A percentile compares a stretch with the other conserved stretches of the same genome.
Evolutionary conservation across 1,140 invertebrate genomes (phyloP).

Genomic region (Riptortus pedestris): DNA sequence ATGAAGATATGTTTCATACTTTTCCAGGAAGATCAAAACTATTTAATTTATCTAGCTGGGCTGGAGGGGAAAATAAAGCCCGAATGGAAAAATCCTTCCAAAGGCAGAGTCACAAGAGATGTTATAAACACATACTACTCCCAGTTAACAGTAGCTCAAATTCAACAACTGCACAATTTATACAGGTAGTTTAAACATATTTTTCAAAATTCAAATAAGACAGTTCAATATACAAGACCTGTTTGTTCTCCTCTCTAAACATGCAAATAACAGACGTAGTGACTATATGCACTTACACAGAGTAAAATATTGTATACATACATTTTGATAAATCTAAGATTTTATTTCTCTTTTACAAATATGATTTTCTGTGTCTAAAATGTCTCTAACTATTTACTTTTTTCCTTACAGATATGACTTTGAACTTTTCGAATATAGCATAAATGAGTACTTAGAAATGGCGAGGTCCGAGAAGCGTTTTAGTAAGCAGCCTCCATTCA

Average conservation of each 20-base stretch:
- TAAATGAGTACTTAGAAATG: slow-evolving; percentile 58
- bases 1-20: no score
- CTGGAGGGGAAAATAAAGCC: slow-evolving; percentile 65
- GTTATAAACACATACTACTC: slow-evolving; percentile 63
- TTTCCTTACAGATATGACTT: slow-evolving; percentile 52
- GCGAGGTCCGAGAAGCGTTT: slow-evolving; percentile 31
- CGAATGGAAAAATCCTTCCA: slow-evolving; percentile 69
- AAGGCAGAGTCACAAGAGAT: slow-evolving; percentile 53
- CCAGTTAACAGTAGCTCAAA: slow-evolving; percentile 59
- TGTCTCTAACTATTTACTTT: no score
- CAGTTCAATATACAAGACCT: neutral
- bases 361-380: neutral
- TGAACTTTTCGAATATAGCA: slow-evolving; percentile 69
- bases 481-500: neutral
- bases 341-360: neutral
- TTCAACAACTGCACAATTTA: slow-evolving; percentile 64
- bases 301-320: neutral
- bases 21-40: slow-evolving; percentile 64
- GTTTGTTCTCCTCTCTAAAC: neutral
- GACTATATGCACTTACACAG: neutral
- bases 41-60: slow-evolving; percentile 62
- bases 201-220: neutral
- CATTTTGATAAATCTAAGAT: neutral
- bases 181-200: slow-evolving; percentile 42
- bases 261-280: neutral